Percentiles rank a stretch among this genome's conserved stretches.
phyloP scores from a whole-genome alignment of 2,113 vertebrate species.

The Hyaena hyaena region DNA sequence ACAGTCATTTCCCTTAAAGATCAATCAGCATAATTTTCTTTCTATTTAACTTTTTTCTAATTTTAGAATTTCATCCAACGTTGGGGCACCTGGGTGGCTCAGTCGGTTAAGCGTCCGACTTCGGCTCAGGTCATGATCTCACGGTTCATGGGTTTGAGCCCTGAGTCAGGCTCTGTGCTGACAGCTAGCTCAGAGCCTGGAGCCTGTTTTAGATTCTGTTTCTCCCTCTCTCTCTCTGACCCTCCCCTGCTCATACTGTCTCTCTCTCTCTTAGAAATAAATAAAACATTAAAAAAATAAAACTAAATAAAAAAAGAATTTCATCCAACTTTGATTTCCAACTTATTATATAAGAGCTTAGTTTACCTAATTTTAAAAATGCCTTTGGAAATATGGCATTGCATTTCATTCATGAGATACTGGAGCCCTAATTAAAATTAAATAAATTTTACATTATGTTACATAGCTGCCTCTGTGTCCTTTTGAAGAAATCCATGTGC shows the following conservation, averaged over 20 bases:
- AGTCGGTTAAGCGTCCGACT: too few species aligned
- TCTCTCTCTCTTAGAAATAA: too few species aligned
- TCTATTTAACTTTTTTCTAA: not conserved
- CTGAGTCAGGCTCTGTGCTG: too few species aligned
- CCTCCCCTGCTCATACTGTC: too few species aligned
- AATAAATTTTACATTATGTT: not conserved
- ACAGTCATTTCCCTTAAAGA: not conserved
- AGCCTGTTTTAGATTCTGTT: too few species aligned
- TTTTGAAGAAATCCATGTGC: constrained; percentile 8
- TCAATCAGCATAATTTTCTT: constrained; percentile 22
- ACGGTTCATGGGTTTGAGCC: too few species aligned
- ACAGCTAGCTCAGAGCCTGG: too few species aligned
- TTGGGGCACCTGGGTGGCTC: too few species aligned
- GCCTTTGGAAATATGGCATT: constrained; percentile 17
- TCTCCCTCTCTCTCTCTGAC: too few species aligned
- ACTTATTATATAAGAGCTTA: constrained; percentile 36
- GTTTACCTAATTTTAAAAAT: not conserved
- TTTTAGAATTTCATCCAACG: constrained; percentile 27
- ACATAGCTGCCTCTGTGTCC: not conserved
- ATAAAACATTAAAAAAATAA: too few species aligned
- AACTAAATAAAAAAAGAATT: not conserved
- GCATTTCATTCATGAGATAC: constrained; percentile 35
- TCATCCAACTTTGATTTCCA: not conserved
- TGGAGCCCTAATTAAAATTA: not conserved
- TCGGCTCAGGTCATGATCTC: too few species aligned